A percentile compares a stretch with the other conserved stretches of the same genome.
phyloP scores from a whole-genome alignment of 2,888 invertebrate genomes.

The Eupeodes latifasciatus region DNA sequence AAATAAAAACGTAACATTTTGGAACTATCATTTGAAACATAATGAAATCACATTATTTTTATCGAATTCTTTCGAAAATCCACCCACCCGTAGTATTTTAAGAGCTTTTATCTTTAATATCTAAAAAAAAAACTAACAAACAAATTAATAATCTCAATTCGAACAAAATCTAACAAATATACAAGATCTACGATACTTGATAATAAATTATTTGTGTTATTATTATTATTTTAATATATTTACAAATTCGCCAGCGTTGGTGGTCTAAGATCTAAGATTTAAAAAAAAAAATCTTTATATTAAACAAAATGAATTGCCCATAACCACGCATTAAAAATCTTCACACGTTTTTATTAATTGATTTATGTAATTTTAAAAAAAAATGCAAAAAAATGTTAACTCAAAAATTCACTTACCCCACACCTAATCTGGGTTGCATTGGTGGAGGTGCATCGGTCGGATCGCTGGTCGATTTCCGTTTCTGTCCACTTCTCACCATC shows the following conservation, averaged over 20 bases:
- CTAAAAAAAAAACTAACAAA: no score
- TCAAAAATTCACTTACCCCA: slow-evolving; percentile 63
- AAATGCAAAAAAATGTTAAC: neutral
- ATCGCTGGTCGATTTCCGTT: slow-evolving; percentile 68
- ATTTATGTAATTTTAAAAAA: neutral
- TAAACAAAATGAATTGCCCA: slow-evolving; percentile 28
- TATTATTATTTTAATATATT: neutral
- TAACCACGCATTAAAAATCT: slow-evolving; percentile 38
- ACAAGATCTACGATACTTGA: neutral
- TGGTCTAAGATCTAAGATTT: neutral
- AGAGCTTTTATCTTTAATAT: no score
- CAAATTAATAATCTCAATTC: no score
- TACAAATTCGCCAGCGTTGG: neutral
- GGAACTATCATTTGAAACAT: no score
- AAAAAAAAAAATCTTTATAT: neutral
- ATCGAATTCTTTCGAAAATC: no score
- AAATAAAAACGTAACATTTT: no score
- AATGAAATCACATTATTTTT: no score
- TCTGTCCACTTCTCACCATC: slow-evolving; percentile 59
- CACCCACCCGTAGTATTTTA: no score
- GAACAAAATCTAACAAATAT: no score
- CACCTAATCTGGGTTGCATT: slow-evolving; percentile 65
- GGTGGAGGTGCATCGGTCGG: slow-evolving; percentile 58
- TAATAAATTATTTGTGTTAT: neutral
- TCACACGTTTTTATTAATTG: neutral